Evolutionary conservation across 2,888 invertebrate genomes (phyloP).

Genomic region (Leptothorax acervorum): DNA sequence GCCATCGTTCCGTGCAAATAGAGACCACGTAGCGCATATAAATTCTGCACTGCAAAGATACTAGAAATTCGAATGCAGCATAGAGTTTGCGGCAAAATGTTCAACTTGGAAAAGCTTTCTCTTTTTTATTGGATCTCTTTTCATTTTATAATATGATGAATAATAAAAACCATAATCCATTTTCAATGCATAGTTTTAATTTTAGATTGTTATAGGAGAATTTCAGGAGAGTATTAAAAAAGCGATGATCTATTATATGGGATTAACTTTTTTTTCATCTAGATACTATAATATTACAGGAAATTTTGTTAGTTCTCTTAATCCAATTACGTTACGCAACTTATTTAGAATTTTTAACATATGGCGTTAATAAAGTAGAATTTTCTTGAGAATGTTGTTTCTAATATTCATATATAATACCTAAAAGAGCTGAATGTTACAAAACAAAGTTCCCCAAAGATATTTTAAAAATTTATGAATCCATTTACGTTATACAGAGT

Average conservation of each 20-base stretch:
- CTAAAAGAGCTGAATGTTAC: background rate
- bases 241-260: background rate
- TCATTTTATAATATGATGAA: constrained; percentile 40
- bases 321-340: background rate
- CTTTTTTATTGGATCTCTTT: constrained; percentile 26
- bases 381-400: background rate
- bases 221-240: background rate
- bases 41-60: constrained; percentile 48
- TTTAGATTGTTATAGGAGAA: background rate
- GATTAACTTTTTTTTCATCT: background rate
- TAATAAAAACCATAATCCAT: constrained; percentile 40
- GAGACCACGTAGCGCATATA: constrained; percentile 47
- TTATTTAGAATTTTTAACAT: background rate
- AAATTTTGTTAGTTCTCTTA: background rate
- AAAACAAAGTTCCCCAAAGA: background rate
- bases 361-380: background rate
- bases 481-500: background rate
- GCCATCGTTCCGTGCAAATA: constrained; percentile 49
- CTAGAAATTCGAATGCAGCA: constrained; percentile 37
- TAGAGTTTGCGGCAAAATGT: constrained; percentile 23
- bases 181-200: constrained; percentile 35
- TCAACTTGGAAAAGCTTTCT: constrained; percentile 37
- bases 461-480: background rate
- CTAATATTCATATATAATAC: background rate
- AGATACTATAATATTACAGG: background rate